Percentiles rank a stretch among this genome's conserved stretches.
Conservation (phyloP, 2,888 invertebrate species). For the Agrotis segetum region DNA sequence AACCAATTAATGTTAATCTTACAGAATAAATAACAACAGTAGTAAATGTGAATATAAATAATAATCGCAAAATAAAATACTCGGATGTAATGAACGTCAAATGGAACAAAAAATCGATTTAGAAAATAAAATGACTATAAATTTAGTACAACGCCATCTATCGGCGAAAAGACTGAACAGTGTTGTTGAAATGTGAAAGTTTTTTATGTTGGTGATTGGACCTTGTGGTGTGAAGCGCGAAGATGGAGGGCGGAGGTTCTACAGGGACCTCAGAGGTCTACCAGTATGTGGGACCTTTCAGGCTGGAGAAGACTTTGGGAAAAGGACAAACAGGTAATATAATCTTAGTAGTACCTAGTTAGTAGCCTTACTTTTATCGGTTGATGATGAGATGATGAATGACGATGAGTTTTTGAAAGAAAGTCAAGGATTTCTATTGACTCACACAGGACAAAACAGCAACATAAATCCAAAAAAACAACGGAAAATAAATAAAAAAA, state of each 20-base stretch:
- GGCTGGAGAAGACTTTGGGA: slow-evolving; percentile 99
- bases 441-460: no score
- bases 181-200: slow-evolving; percentile 65
- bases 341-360: no score
- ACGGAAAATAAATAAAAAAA: no score
- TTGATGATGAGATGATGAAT: no score
- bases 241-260: slow-evolving; percentile 82
- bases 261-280: slow-evolving; percentile 91
- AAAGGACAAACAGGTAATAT: slow-evolving; percentile 99
- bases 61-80: slow-evolving; percentile 19
- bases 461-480: no score
- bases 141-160: slow-evolving; percentile 60
- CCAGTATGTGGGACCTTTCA: slow-evolving; percentile 99
- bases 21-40: slow-evolving; percentile 32
- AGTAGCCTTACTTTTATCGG: no score
- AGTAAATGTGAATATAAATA: slow-evolving; percentile 10
- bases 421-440: no score
- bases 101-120: slow-evolving; percentile 17
- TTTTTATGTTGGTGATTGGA: slow-evolving; percentile 69
- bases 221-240: slow-evolving; percentile 68
- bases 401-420: no score
- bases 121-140: slow-evolving; percentile 61
- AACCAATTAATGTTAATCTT: not conserved
- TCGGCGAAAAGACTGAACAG: slow-evolving; percentile 60
- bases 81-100: slow-evolving; percentile 56